Base-by-base conservation (phyloP, 2,888 invertebrate species). In the Acleris cristana region DNA sequence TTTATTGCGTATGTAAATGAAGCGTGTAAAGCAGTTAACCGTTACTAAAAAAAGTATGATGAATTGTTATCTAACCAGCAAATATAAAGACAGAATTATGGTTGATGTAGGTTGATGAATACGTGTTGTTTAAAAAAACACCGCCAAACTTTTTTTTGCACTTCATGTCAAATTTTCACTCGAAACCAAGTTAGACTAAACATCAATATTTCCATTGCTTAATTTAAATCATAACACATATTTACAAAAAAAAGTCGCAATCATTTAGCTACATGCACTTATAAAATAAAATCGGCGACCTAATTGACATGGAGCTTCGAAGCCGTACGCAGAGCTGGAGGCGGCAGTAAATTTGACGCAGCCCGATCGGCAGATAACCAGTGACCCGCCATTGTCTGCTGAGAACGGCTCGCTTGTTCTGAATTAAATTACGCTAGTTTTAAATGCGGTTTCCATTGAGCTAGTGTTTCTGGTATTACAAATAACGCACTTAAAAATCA, bases 311-410 rank as follows among this genome's bases (percentile, higher is more conserved):
- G 26, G 64, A 57, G 64, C 64, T 52, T 57, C 52, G 51, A 44
- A 57, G 56, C 51, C 34, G 40, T 16, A 48, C n/a, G 18, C 40
- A 53, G 19, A 65, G 5, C 67, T 56, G 58, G 48, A 88, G 78
- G 82, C 80, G 67, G 57, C 82, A 79, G 89, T 90, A 90, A 90
- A 89, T 90, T 85, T 84, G 83, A 84, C 74, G 84, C 85, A 73
- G 84, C 86, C 83, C 85, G 89, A 91, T 90, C 84, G 72, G 67
- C 74, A 86, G 90, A 90, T 90, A 89, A 89, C 89, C 87, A 84
- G 76, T 87, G 89, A 90, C 90, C 90, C 80, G 85, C 84, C 80
- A 90, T 90, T 90, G 90, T 90, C 74, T 86, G 82, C 78, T 75
- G 74, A 60, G 74, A 73, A 78, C 78, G 79, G 78, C 77, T 77